A percentile compares a stretch with the other conserved stretches of the same genome.
phyloP scores from a whole-genome alignment of 92 coral and sea anemone genomes.

The Heteractis magnifica region DNA sequence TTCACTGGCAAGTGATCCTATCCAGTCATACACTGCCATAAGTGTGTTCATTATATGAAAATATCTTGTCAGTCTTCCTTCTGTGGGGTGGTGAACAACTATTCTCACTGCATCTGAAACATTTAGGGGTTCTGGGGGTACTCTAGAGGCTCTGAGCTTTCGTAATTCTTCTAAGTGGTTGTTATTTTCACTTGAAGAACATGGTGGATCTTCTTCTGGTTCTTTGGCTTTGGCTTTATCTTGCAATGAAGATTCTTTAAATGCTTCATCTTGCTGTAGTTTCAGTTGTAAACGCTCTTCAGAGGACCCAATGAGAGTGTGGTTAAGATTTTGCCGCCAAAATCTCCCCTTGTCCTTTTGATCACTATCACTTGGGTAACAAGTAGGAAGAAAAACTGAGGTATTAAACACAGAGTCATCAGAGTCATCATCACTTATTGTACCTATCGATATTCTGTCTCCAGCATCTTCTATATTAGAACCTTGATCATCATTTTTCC shows the following conservation, averaged over 20 bases:
- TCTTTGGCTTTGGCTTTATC: not conserved
- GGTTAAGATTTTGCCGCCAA: not conserved
- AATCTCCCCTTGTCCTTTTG: constrained; percentile 2
- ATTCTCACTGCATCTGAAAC: not conserved
- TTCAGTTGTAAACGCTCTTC: not conserved
- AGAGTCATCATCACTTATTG: not conserved
- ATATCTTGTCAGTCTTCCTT: not conserved
- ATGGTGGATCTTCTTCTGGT: not conserved
- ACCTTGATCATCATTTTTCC: not conserved
- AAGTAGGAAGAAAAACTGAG: constrained; percentile 1
- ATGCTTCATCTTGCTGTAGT: not conserved
- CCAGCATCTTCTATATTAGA: constrained; percentile 8
- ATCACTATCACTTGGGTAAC: not conserved
- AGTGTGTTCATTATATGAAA: not conserved
- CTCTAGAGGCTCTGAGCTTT: not conserved
- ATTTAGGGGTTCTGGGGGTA: not conserved
- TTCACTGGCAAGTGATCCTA: not conserved
- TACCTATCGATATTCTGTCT: not conserved
- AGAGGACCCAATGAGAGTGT: not conserved
- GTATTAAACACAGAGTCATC: not conserved
- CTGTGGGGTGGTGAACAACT: not conserved
- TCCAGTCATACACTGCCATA: not conserved
- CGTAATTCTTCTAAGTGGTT: not conserved
- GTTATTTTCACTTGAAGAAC: not conserved
- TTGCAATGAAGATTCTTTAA: not conserved